A percentile compares a stretch with the other conserved stretches of the same genome.
Conservation (phyloP, 2,888 invertebrate species). For the Drosophila paranaensis region DNA sequence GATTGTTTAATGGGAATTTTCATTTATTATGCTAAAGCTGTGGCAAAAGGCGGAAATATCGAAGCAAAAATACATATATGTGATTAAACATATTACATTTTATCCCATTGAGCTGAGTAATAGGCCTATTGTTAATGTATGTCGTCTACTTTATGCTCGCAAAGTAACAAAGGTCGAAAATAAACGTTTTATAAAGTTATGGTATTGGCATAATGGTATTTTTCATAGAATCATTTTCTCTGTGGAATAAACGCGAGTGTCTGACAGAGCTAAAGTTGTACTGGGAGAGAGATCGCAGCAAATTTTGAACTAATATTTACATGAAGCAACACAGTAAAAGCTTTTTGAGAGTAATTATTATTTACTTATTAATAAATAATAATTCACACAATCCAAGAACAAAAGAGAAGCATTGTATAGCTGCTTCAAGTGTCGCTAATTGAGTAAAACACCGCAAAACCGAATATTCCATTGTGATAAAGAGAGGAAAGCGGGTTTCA, state of each 20-base stretch:
- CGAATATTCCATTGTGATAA: constrained; percentile 10
- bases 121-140: background rate
- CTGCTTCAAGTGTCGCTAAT: constrained; percentile 47
- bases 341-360: constrained; percentile 16
- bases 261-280: no score
- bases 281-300: background rate
- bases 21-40: constrained; percentile 16
- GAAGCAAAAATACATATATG: constrained; percentile 13
- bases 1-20: constrained; percentile 55
- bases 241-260: no score
- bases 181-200: no score
- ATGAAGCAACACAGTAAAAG: constrained; percentile 9
- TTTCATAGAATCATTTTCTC: background rate
- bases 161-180: background rate
- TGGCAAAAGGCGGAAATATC: constrained; percentile 9
- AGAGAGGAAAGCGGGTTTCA: constrained; percentile 11
- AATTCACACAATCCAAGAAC: constrained; percentile 28
- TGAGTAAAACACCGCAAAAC: constrained; percentile 22
- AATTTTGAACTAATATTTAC: constrained; percentile 33
- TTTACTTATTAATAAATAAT: constrained; percentile 5
- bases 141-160: no score
- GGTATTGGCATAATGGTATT: no score
- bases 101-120: constrained; percentile 12
- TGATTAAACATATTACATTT: constrained; percentile 7
- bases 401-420: constrained; percentile 42